phyloP scores from a whole-genome alignment of 2,797 vertebrate genomes.

The Rhabdomys pumilio region DNA sequence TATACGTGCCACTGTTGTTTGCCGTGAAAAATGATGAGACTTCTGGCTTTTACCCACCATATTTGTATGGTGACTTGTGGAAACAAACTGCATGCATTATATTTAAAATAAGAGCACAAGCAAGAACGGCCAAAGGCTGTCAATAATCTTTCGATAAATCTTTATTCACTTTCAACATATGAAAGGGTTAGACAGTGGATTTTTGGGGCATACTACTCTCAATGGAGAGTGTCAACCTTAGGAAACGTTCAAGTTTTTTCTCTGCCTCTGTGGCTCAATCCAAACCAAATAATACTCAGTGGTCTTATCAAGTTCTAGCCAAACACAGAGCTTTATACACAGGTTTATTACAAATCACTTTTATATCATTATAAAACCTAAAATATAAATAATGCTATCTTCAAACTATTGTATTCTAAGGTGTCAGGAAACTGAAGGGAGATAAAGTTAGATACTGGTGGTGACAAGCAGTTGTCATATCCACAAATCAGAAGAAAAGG shows the following conservation, averaged over 20 bases:
- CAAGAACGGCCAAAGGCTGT: neutral
- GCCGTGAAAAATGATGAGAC: neutral
- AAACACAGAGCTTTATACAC: neutral
- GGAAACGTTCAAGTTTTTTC: neutral
- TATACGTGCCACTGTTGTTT: neutral
- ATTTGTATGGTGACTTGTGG: neutral
- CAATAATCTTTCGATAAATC: neutral
- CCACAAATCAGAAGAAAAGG: neutral
- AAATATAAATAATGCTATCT: neutral
- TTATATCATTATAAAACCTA: neutral
- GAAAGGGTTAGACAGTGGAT: neutral
- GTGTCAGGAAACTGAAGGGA: neutral
- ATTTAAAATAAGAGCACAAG: neutral
- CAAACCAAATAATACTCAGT: neutral
- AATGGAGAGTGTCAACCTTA: neutral
- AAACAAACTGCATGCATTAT: neutral
- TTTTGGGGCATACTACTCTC: neutral
- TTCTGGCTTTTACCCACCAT: neutral
- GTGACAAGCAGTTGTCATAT: neutral
- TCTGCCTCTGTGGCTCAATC: neutral
- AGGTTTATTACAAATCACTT: neutral
- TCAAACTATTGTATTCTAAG: neutral
- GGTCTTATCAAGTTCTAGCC: neutral
- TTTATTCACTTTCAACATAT: neutral
- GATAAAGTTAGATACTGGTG: neutral